Conservation (phyloP, 2,888 invertebrate species). For the Mimachlamys varia region DNA sequence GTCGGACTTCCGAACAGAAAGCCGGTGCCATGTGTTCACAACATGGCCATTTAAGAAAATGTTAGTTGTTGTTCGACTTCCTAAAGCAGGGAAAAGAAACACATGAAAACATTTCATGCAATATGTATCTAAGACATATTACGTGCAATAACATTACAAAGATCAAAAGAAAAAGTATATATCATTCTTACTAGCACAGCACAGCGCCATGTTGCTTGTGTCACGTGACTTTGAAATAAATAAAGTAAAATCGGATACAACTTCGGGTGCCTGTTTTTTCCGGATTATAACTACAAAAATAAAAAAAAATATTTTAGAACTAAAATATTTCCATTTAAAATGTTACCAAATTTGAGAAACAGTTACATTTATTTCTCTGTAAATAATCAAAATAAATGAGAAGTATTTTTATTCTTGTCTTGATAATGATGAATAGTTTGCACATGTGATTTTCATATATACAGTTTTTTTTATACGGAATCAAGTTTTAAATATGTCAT, state of each 20-base stretch:
- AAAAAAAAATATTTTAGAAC: too few species aligned
- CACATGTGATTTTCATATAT: too few species aligned
- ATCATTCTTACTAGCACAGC: constrained; percentile 69
- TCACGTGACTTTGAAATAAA: constrained; percentile 62
- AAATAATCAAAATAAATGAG: too few species aligned
- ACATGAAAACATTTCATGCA: not conserved
- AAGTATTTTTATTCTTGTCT: too few species aligned
- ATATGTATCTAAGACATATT: not conserved
- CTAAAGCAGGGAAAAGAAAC: not conserved
- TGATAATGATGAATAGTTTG: too few species aligned
- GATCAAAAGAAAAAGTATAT: constrained; percentile 45
- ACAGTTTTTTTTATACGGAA: too few species aligned
- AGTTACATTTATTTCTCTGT: too few species aligned
- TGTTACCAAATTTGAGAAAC: too few species aligned
- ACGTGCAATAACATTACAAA: not conserved
- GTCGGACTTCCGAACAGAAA: not conserved
- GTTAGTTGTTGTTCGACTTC: not conserved
- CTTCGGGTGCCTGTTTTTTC: not conserved
- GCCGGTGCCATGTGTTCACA: constrained; percentile 31
- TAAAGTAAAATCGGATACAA: not conserved
- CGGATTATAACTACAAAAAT: too few species aligned
- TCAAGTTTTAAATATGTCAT: too few species aligned
- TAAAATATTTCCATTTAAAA: too few species aligned
- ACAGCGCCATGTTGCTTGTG: constrained; percentile 75
- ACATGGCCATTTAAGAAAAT: not conserved